Conservation (phyloP, 2,113 vertebrate genomes). For the Alces alces region DNA sequence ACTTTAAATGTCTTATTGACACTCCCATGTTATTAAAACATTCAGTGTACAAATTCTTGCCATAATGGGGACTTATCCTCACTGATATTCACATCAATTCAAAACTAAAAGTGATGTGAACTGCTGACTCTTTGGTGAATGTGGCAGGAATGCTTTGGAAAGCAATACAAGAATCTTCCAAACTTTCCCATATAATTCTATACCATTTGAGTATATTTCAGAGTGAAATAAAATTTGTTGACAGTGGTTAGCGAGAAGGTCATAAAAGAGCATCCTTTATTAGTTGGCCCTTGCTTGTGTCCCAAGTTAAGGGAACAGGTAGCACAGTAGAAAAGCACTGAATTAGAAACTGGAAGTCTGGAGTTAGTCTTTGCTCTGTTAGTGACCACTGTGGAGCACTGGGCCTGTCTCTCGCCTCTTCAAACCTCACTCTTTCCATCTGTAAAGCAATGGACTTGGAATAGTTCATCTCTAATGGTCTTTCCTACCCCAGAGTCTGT, state of each 20-base stretch:
- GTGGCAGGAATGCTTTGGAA: background rate
- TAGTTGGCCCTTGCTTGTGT: background rate
- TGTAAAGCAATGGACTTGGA: background rate
- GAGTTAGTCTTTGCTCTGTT: background rate
- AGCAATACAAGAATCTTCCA: background rate
- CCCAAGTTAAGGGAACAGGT: background rate
- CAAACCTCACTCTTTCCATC: background rate
- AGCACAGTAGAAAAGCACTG: background rate
- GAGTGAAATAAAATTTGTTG: background rate
- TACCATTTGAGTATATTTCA: background rate
- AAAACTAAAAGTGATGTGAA: slow-evolving; percentile 3
- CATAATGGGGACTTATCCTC: background rate
- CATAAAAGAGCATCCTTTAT: background rate
- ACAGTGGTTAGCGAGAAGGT: background rate
- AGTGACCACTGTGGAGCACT: background rate
- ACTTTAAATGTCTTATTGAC: background rate
- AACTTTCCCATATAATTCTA: background rate
- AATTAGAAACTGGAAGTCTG: background rate
- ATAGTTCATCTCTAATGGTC: background rate
- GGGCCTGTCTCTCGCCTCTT: background rate
- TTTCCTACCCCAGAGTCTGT: background rate
- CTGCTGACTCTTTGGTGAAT: background rate
- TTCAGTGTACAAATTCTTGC: background rate
- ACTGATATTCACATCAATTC: background rate
- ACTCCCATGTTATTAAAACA: background rate